Percentiles rank a stretch among this genome's conserved stretches.
Conservation (phyloP, 2,888 invertebrate species). For the Pandemis corylana region DNA sequence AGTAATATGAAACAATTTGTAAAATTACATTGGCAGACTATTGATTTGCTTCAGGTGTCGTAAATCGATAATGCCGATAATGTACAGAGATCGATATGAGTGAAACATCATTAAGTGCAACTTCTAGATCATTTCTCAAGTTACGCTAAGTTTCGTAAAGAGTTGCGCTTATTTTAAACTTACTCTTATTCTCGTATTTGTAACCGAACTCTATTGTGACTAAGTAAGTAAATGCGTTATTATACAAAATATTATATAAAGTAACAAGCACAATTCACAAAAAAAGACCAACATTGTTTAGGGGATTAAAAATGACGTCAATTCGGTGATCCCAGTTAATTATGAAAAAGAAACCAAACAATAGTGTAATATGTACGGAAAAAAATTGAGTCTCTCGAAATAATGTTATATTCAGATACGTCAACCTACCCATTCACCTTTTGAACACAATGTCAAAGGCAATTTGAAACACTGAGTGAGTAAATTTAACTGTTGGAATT, state of each 20-base stretch:
- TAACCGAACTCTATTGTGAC: too few species aligned
- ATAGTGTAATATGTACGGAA: background rate
- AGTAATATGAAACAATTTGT: background rate
- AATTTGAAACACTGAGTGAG: background rate
- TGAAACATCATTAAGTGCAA: slow-evolving; percentile 13
- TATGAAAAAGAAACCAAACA: background rate
- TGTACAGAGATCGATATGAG: background rate
- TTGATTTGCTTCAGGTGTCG: background rate
- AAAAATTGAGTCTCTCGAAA: background rate
- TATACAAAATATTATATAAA: too few species aligned
- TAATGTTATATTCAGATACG: background rate
- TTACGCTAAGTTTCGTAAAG: slow-evolving; percentile 8
- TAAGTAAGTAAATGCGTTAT: background rate
- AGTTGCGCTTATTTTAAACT: slow-evolving; percentile 15
- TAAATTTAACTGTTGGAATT: background rate
- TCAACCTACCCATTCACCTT: background rate
- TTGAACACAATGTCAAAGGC: background rate
- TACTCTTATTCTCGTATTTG: background rate
- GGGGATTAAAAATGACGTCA: background rate
- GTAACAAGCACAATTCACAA: too few species aligned
- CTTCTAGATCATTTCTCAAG: slow-evolving; percentile 12
- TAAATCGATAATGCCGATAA: background rate
- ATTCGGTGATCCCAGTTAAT: background rate
- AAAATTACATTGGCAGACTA: background rate
- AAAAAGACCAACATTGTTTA: too few species aligned